Base-by-base conservation (phyloP, 2,888 invertebrate genomes). In the Cephus rjabovi region DNA sequence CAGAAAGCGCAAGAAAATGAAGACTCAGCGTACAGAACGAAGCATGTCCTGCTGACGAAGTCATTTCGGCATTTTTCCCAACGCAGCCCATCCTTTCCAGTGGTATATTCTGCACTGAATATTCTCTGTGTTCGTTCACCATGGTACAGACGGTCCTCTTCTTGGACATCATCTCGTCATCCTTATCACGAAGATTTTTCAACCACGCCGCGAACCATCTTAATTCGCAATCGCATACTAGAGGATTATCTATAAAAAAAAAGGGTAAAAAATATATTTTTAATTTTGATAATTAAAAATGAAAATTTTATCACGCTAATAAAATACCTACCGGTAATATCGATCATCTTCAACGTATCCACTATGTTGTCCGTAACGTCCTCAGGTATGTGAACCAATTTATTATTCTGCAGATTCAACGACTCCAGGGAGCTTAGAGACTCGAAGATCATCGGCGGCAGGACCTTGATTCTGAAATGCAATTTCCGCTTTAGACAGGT, bases 371-470 rank as follows among this genome's bases (percentile, higher is more conserved):
- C 97, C 95, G 97, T 97, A 75, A 97, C 96, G 89, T 97, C 97
- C 89, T 97, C 97, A 0, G 96, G 95, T 84, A 98, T 95, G 84
- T 96, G 95, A 83, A 94, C 94, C 83, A 98, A 92, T 90, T 97
- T 97, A 92, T 98, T 98, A 91, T 97, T 97, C 91, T 97, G 97
- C 79, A 98, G 93, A 90, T 96, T 97, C 74, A 98, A 91, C 12
- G 96, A 97, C 93, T 98, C 97, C 92, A 98, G 92, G 2, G 97
- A 97, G 92, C 97, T 97, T 81, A 98, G 93, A 90, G 97, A 97
- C 89, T 97, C 97, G 89, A 98, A 97, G 71, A 96, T 95, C 93
- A 96, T 94, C 34, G 96, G 95, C 11, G 97, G 97, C 83, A 98
- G 92, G 75, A 94, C 93, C 91, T 96, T 96, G 83, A 98, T 95